These are phyloP conservation scores for Linepithema humile DNA, from an alignment of 1,140 invertebrate genomes.

Conservation along the genomic window DNA sequence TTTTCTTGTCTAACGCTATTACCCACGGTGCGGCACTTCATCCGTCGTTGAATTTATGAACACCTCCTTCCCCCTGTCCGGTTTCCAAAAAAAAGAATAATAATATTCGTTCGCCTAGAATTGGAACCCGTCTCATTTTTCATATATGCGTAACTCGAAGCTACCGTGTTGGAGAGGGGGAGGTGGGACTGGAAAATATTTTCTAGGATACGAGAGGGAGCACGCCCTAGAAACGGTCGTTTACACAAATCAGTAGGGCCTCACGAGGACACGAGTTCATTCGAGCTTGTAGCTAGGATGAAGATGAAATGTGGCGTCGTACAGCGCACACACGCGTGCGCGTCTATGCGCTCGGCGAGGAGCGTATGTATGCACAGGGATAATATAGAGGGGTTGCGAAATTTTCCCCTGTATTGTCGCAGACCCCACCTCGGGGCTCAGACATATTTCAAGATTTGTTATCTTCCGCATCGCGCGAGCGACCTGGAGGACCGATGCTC, in stretches of 20 bases:
- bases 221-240: constrained; percentile 41
- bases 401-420: constrained; percentile 65
- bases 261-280: constrained; percentile 39
- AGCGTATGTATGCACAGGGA: constrained; percentile 40
- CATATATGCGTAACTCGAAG: constrained; percentile 33
- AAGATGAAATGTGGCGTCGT: constrained; percentile 46
- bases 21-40: constrained; percentile 27
- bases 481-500: constrained; percentile 54
- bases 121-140: constrained; percentile 31
- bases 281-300: constrained; percentile 25
- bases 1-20: constrained; percentile 33
- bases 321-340: neutral
- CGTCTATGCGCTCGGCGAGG: neutral
- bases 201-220: constrained; percentile 9
- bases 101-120: neutral
- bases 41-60: constrained; percentile 61
- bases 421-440: constrained; percentile 51
- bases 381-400: constrained; percentile 61
- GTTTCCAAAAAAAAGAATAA: constrained; percentile 25
- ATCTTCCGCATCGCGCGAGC: constrained; percentile 60
- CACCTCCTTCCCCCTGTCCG: constrained; percentile 21
- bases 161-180: neutral
- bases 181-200: constrained; percentile 56
- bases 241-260: constrained; percentile 45
- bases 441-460: constrained; percentile 76